Base-by-base conservation (phyloP, 2,113 vertebrate genomes). In the Paramisgurnus dabryanus region DNA sequence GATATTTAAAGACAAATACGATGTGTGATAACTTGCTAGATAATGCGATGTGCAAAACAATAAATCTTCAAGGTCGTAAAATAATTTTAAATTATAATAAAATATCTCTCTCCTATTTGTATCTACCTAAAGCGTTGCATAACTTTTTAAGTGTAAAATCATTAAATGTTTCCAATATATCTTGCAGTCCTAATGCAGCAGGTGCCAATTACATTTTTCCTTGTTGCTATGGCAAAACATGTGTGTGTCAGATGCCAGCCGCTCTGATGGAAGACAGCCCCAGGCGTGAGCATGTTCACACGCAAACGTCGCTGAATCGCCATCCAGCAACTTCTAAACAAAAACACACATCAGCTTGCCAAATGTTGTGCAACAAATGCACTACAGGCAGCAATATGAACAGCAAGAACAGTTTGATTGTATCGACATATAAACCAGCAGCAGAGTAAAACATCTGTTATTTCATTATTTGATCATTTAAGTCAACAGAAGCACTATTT, bases 141-240 rank as follows among this genome's bases (percentile, higher is more conserved):
- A 34, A 34, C 27, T 34, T 34, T 34, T 34, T 34, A 34, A 34
- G 27, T 3, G 27, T 34, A 34, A 34, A 34, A 34, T 34, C 27
- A 34, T 34, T 34, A 2, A 34, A 34, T 34, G 1, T 34, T 34
- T 27, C 1, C 27, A 27, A 27, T 27, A 27, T 27, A 27, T 27
- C 27, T 27, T 34, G 27, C 27, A 34, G 3, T 34, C 27, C 27
- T 34, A 34, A 1, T 34, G 78, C 68, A 39, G 67, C 67, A 63
- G 45, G 78, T 67, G 64, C 67, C 49, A n/a, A 80, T 82, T 84
- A 18, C 79, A 76, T 87, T 86, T 85, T 81, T 82, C 87, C 87
- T 82, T 81, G 89, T 91, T 90, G 86, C 87, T 63, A 90, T 89
- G 83, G 88, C 53, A 87, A 83, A 84, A 66, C 40, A 72, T 8